Evolutionary conservation across 2,888 invertebrate species (phyloP).

Genomic region (Gastrophysa polygoni): DNA sequence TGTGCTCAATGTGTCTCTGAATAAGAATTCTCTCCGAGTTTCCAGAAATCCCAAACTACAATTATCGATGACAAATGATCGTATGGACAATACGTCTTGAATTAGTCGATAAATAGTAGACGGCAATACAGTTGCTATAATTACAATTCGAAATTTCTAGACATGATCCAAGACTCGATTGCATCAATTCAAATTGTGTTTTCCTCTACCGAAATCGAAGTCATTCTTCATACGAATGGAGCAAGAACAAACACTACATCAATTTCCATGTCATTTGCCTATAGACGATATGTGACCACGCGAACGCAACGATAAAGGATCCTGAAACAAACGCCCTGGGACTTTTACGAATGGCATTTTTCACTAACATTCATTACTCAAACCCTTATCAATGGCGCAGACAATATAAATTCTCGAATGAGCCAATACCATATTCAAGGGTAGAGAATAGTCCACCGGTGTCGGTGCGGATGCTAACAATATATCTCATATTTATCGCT

Average conservation of each 20-base stretch:
- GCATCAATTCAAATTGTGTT: background rate
- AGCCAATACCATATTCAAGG: conserved; percentile 53
- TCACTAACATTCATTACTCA: conserved; percentile 53
- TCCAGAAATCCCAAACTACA: too few species aligned
- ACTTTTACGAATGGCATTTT: conserved; percentile 55
- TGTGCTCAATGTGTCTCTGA: too few species aligned
- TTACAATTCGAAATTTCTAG: too few species aligned
- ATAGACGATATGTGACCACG: conserved; percentile 35
- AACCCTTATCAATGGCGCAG: conserved; percentile 56
- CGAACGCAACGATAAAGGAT: conserved; percentile 19
- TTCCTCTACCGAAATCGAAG: background rate
- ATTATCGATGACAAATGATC: too few species aligned
- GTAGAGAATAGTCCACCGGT: conserved; percentile 1
- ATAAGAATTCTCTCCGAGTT: too few species aligned
- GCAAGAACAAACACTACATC: conserved; percentile 36
- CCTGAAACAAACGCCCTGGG: conserved; percentile 43
- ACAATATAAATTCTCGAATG: conserved; percentile 57
- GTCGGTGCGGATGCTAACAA: conserved; percentile 36
- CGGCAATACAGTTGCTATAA: too few species aligned
- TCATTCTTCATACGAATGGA: conserved; percentile 8
- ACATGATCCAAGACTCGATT: background rate
- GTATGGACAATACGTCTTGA: too few species aligned
- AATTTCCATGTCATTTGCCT: conserved; percentile 39
- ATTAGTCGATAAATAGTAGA: too few species aligned
- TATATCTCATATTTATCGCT: conserved; percentile 56